Evolutionary conservation across 2,888 invertebrate genomes (phyloP), one percentile per base, ranked within the genome.

Genomic region (Lycia hirtaria): DNA sequence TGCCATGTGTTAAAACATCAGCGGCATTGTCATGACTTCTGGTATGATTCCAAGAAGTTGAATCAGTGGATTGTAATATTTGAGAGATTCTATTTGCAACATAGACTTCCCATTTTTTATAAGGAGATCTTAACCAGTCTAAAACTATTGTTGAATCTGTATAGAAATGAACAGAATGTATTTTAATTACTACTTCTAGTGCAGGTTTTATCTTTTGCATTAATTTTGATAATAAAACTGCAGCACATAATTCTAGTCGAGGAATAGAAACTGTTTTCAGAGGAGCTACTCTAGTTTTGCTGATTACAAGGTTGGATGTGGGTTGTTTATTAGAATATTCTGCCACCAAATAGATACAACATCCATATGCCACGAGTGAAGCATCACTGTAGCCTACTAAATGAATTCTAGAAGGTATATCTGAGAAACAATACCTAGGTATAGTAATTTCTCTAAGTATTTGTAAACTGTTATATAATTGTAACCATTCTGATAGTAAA

Each of bases 341-440:
- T 17, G 35, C 35, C n/a, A n/a, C n/a, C n/a, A n/a, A n/a, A 9
- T 15, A 35, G 3, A 47, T 24, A 24, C 33, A 33, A 15, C 14
- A 20, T 47, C 47, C 47, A 15, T 33, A 47, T 14, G 47, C 47
- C 10, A 15, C 33, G 2, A 24, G 20, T 4, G 33, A 33, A 4
- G 47, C 20, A 24, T 47, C 47, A 15, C 33, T 22, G 10, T 9
- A 47, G 2, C 47, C 47, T 4, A 47, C 47, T 15, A 47, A 10
- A 9, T 35, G 24, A 15, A 24, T 10, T 22, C 35, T 35, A 1
- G 6, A 15, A 15, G 33, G 33, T 14, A 47, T 33, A 9, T 47
- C 35, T 22, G 33, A 14, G 24, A 47, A 47, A 47, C 33, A 35
- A 24, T 47, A 35, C 24, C 47, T 47, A 1, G 47, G 47, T 24